Conservation (phyloP, 2,113 vertebrate genomes). For the Mola mola region DNA sequence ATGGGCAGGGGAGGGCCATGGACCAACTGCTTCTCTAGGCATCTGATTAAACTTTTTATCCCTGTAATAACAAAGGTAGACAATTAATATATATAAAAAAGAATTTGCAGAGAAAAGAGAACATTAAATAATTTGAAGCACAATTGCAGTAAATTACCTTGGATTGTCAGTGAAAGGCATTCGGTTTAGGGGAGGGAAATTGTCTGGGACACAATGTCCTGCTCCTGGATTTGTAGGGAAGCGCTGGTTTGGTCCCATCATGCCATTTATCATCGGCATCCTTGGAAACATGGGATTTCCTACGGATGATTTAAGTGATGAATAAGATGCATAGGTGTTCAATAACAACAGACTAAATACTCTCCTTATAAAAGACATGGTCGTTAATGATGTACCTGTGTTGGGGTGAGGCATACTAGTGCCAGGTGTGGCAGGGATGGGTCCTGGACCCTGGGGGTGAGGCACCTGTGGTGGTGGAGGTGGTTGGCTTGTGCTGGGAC, state of each 20-base stretch:
- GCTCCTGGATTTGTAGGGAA: conserved; percentile 85
- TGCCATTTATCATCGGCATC: conserved; percentile 92
- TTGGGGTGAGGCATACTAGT: conserved; percentile 83
- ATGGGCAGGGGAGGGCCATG: conserved; percentile 81
- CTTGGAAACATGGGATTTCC: conserved; percentile 89
- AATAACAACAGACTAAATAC: neutral
- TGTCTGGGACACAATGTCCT: conserved; percentile 82
- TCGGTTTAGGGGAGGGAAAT: conserved; percentile 87
- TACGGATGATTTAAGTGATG: conserved; percentile 48
- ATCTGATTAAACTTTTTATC: conserved; percentile 91
- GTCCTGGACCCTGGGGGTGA: conserved; percentile 81
- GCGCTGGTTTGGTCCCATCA: conserved; percentile 88
- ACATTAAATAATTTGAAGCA: neutral
- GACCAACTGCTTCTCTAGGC: conserved; percentile 83
- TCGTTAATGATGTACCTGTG: conserved; percentile 78
- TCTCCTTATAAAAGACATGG: neutral
- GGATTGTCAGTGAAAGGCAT: conserved; percentile 87
- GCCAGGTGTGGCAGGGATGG: conserved; percentile 69
- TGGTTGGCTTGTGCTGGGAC: conserved; percentile 87
- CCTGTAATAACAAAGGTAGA: conserved; percentile 73
- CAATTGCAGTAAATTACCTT: conserved; percentile 62
- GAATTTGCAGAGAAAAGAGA: neutral
- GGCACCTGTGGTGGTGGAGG: conserved; percentile 83
- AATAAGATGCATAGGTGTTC: neutral
- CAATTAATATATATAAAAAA: neutral